Percentiles rank a stretch among this genome's conserved stretches.
Conservation (phyloP, 30 jellyfish, hydroid and myxozoan genomes). For the Chrysaora quinquecirrha region DNA sequence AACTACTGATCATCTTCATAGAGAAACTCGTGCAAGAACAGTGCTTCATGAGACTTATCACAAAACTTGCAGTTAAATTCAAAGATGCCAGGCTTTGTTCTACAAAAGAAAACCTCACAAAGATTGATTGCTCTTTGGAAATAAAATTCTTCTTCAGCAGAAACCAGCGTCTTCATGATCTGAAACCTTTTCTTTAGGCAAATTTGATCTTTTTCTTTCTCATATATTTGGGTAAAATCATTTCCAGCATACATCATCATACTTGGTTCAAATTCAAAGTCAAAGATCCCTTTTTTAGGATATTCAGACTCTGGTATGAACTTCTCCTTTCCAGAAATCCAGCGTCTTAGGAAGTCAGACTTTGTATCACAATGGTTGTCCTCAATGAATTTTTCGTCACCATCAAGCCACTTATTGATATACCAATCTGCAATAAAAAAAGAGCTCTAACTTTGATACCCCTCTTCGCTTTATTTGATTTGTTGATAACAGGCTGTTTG, state of each 20-base stretch:
- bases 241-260: constrained; percentile 36
- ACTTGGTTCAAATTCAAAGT: constrained; percentile 17
- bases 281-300: constrained; percentile 21
- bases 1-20: constrained; percentile 9
- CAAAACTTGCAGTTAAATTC: constrained; percentile 35
- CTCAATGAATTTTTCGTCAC: constrained; percentile 21
- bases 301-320: constrained; percentile 18
- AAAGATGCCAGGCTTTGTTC: constrained; percentile 37
- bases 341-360: constrained; percentile 13
- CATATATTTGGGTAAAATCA: constrained; percentile 12
- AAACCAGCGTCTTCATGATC: constrained; percentile 25
- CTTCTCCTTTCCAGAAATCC: constrained; percentile 36
- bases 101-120: constrained; percentile 36
- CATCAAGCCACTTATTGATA: constrained; percentile 28
- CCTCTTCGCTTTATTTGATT: constrained; percentile 12
- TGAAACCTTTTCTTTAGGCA: neutral
- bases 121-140: constrained; percentile 13
- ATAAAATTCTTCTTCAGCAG: constrained; percentile 42
- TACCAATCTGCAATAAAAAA: constrained; percentile 26
- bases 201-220: constrained; percentile 8
- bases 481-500: constrained; percentile 9
- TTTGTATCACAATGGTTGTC: constrained; percentile 17
- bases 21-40: constrained; percentile 27
- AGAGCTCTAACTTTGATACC: constrained; percentile 22
- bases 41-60: constrained; percentile 21